Evolutionary conservation across 1,140 invertebrate genomes (phyloP), one percentile per base, ranked within the genome.

Genomic region (Procambarus clarkii): DNA sequence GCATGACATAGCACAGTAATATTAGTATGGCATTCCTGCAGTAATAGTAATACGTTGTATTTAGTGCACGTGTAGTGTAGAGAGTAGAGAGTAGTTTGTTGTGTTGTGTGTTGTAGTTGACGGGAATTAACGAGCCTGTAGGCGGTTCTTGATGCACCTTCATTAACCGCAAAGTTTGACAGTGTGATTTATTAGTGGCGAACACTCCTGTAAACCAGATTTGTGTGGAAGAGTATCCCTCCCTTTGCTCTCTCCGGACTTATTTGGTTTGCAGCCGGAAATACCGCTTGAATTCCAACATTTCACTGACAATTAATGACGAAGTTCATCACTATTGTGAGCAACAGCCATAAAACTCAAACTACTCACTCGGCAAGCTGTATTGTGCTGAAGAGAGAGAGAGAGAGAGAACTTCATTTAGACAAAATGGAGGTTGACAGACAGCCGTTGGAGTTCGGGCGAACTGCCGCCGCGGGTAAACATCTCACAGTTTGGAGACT

Each of bases 221-320:
- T 13, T 11, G 11, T 80, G 82, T 60, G 71, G 89, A 91, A 85
- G 89, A 79, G 89, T 91, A 91, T 91, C 34, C 18, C 88, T 91
- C 88, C 89, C 89, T 91, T 91, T 91, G 83, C 89, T 69, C 89
- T 18, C 60, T 91, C 89, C 76, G 44, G 69, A 69, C 34, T 18
- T 71, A n/a, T 76, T 89, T 81, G 87, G 79, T 88, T 88, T 89
- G 48, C 85, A 79, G 85, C 4, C 34, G 50, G 79, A n/a, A 45
- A n/a, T 21, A 54, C 58, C 50, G 80, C 48, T 82, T 50, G n/a
- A 58, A 82, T 3, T 58, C 24, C 46, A n/a, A 8, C 18, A 64
- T 7, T 64, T 64, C 54, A 21, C 21, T 18, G 4, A 21, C 4
- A 54, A 9, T 54, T 54, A 54, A 54, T 8, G 0, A 54, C 13